Percentiles rank a stretch among this genome's conserved stretches.
Evolutionary conservation across 2,888 invertebrate species (phyloP).

Genomic region (Elysia crispata): DNA sequence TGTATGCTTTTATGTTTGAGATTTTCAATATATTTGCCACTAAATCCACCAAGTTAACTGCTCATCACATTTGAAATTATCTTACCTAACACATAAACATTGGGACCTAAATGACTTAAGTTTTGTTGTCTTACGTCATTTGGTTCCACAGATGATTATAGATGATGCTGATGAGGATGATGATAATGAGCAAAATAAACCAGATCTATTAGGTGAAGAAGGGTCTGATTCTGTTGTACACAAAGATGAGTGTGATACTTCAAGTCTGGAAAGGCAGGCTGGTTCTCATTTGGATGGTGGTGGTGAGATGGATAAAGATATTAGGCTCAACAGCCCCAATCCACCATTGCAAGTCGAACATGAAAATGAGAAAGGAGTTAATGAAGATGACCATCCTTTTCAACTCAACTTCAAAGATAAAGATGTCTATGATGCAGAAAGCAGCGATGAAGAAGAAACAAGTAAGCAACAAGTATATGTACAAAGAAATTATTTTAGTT

Average conservation of each 20-base stretch:
- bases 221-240: neutral
- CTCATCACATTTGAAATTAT: no score
- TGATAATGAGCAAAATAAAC: neutral
- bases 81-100: no score
- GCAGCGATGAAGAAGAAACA: conserved; percentile 45
- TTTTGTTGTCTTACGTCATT: neutral
- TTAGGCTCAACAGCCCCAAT: neutral
- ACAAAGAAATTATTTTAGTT: conserved; percentile 29
- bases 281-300: neutral
- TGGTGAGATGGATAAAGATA: conserved; percentile 31
- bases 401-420: conserved; percentile 42
- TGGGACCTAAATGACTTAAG: no score
- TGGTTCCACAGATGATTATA: conserved; percentile 1
- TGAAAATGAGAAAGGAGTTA: neutral
- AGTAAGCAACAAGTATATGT: neutral
- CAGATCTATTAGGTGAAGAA: neutral
- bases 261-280: neutral
- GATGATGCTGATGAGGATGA: conserved; percentile 24
- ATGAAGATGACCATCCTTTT: neutral
- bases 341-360: neutral
- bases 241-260: neutral
- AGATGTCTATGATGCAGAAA: conserved; percentile 63
- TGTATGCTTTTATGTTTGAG: no score
- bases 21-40: no score
- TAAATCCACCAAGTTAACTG: no score